Conservation (phyloP, 1,140 invertebrate genomes). For the Onthophagus taurus region DNA sequence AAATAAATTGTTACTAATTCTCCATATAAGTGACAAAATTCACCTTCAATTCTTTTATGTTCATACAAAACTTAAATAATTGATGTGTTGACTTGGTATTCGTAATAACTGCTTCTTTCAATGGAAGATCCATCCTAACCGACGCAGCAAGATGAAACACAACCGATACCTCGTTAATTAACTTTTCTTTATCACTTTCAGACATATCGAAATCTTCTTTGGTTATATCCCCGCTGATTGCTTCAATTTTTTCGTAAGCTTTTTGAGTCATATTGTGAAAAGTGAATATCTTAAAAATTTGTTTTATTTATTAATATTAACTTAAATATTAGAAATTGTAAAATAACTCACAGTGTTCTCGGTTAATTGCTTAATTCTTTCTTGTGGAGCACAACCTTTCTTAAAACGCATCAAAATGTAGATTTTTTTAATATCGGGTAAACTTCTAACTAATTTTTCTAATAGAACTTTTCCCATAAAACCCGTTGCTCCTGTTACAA, state of each 20-base stretch:
- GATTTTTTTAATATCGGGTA: constrained; percentile 6
- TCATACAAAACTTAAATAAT: too few relatives aligned
- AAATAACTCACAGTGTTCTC: too few relatives aligned
- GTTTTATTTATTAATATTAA: constrained; percentile 54
- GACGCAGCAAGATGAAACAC: constrained; percentile 91
- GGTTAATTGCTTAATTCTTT: constrained; percentile 1
- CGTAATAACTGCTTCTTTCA: constrained; percentile 62
- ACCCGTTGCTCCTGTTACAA: constrained; percentile 5
- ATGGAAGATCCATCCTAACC: constrained; percentile 59
- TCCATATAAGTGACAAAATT: too few relatives aligned
- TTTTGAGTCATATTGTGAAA: not conserved
- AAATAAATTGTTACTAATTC: too few relatives aligned
- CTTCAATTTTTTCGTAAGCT: constrained; percentile 62
- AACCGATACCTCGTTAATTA: constrained; percentile 64
- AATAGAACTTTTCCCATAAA: constrained; percentile 11
- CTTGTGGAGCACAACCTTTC: not conserved
- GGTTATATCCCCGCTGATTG: constrained; percentile 64
- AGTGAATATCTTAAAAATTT: constrained; percentile 36
- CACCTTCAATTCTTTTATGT: too few relatives aligned
- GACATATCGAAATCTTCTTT: constrained; percentile 52
- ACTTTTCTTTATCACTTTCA: constrained; percentile 39
- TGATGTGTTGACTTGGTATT: too few relatives aligned
- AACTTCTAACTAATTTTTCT: constrained; percentile 1
- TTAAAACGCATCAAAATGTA: constrained; percentile 4
- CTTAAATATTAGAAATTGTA: too few relatives aligned